A percentile compares a stretch with the other conserved stretches of the same genome.
Evolutionary conservation across 2,113 vertebrate species (phyloP).

Genomic region (Cyanistes caeruleus): DNA sequence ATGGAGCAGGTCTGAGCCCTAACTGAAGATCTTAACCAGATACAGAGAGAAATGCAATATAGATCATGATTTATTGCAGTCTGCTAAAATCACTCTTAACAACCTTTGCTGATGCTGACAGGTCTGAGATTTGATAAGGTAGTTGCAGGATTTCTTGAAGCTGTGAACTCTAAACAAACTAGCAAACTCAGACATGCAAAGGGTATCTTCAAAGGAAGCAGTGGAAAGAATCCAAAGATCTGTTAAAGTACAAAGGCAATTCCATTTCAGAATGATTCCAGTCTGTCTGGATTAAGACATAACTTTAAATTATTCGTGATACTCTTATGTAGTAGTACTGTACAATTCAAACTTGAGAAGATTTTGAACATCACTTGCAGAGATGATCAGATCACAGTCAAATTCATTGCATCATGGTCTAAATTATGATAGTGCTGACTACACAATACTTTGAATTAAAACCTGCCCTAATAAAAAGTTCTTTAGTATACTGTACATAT

Average conservation of each 20-base stretch:
- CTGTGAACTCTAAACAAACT: neutral
- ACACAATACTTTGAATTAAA: conserved; percentile 12
- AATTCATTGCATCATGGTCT: neutral
- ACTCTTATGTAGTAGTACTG: neutral
- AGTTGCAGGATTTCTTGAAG: neutral
- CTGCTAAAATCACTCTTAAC: neutral
- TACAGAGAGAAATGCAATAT: neutral
- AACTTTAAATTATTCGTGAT: neutral
- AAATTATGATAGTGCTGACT: neutral
- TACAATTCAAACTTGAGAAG: neutral
- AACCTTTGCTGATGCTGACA: neutral
- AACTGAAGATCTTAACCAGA: neutral
- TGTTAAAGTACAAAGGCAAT: neutral
- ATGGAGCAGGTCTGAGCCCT: neutral
- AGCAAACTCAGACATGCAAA: neutral
- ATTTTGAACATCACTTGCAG: neutral
- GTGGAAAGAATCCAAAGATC: neutral
- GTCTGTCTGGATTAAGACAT: neutral
- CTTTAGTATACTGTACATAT: neutral
- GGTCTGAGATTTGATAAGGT: neutral
- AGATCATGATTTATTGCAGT: neutral
- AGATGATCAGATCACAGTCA: neutral
- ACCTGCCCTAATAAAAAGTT: neutral
- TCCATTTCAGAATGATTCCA: neutral
- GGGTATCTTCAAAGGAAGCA: neutral